These are phyloP conservation scores for Clepsis dumicolana DNA, from an alignment of 2,888 invertebrate species.

Conservation along the genomic window DNA sequence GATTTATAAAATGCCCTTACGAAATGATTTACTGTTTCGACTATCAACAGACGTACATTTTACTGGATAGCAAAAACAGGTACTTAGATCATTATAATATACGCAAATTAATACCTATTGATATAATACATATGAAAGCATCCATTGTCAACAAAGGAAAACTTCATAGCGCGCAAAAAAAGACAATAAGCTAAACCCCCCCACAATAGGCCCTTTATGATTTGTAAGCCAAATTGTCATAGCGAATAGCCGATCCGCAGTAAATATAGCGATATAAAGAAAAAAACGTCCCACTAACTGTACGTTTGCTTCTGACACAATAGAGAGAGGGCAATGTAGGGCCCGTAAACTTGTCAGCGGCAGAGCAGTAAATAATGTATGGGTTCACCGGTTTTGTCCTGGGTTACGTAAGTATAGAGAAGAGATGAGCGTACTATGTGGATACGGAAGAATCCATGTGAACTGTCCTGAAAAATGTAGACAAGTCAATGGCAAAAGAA, in stretches of 20 bases:
- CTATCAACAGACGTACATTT: too few species aligned
- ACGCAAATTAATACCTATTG: too few species aligned
- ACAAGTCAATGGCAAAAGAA: too few species aligned
- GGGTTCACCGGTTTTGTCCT: constrained; percentile 43
- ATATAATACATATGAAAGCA: too few species aligned
- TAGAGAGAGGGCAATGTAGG: constrained; percentile 44
- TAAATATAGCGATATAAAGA: constrained; percentile 43
- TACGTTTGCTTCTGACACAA: constrained; percentile 44
- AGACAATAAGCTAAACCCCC: constrained; percentile 20
- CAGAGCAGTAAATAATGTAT: constrained; percentile 43
- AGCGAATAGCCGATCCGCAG: constrained; percentile 33
- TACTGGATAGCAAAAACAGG: too few species aligned
- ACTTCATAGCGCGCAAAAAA: background rate
- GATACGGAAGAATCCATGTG: background rate
- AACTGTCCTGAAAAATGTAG: too few species aligned
- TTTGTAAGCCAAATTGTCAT: constrained; percentile 40
- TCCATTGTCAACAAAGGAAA: background rate
- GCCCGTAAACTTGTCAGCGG: constrained; percentile 42
- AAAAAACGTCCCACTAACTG: constrained; percentile 41
- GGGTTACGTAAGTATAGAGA: constrained; percentile 28
- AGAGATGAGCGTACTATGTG: background rate
- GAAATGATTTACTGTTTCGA: too few species aligned
- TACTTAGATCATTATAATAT: too few species aligned
- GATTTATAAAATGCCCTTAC: too few species aligned
- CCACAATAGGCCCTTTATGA: constrained; percentile 32